Conservation (phyloP, 1,140 invertebrate species). For the Drosophila sproati region DNA sequence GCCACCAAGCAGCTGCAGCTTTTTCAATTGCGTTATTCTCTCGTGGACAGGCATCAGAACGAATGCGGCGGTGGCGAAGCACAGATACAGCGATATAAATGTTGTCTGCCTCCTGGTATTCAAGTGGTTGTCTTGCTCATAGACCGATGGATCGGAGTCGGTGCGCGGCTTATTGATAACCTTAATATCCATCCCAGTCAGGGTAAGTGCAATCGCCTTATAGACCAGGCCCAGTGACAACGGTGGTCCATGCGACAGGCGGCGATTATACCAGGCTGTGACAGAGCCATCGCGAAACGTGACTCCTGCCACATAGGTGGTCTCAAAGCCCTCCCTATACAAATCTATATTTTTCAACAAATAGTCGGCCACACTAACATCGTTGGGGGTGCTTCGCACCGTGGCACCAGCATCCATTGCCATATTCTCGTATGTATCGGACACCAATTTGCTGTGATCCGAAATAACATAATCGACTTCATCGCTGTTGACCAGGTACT, state of each 20-base stretch:
- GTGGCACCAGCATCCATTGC: constrained; percentile 15
- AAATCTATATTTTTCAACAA: not conserved
- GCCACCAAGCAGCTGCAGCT: constrained; percentile 88
- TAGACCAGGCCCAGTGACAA: constrained; percentile 87
- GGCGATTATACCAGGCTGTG: constrained; percentile 87
- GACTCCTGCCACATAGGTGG: constrained; percentile 85
- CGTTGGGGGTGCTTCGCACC: not conserved
- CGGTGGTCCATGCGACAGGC: constrained; percentile 88
- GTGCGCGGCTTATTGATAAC: constrained; percentile 41
- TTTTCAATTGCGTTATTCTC: constrained; percentile 85
- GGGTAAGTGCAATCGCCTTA: constrained; percentile 84
- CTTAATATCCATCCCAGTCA: constrained; percentile 17
- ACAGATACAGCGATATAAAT: constrained; percentile 85
- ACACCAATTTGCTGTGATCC: not conserved
- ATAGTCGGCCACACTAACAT: not conserved
- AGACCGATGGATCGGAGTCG: not conserved
- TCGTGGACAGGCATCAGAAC: constrained; percentile 89
- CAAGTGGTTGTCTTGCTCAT: constrained; percentile 74
- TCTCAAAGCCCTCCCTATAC: not conserved
- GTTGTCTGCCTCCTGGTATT: constrained; percentile 85
- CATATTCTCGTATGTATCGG: not conserved
- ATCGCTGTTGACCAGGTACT: not conserved
- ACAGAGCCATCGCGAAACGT: constrained; percentile 79
- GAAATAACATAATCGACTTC: not conserved
- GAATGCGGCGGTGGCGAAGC: constrained; percentile 87